Evolutionary conservation across 64 coral and sea anemone genomes (phyloP), one percentile per base, ranked within the genome.

Genomic region (Platygyra sinensis): DNA sequence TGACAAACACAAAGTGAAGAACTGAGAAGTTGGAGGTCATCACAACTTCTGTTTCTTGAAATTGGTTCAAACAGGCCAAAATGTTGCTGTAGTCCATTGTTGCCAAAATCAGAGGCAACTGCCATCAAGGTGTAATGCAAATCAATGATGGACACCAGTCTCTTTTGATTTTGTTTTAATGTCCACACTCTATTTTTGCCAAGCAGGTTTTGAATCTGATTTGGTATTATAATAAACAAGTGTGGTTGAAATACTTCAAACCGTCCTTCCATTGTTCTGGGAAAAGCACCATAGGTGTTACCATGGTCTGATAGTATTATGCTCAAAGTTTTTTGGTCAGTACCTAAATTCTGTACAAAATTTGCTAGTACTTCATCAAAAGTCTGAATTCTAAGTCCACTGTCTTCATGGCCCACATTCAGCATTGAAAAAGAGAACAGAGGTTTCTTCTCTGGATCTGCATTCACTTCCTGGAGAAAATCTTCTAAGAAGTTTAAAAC

Each of bases 291-390:
- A 77, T 94, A 94, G 1, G 88, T 94, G 36, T 94, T 94, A 11
- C 93, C 93, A 74, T 94, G 93, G 77, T 94, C 93, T 61, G 93
- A 89, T 31, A 90, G 88, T 57, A 94, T 73, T n/a, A 94, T 73
- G 14, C 88, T 94, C 5, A 94, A 62, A 25, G 93, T 94, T 24
- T 94, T 94, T 52, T 72, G 79, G 30, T 79, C 49, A 65, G 50
- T 15, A 30, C 81, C 80, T 20, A 94, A 16, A 22, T 22, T 87
- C 7, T 86, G 51, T 3, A 94, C 82, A 72, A 89, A 90, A 19
- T 75, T 52, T 30, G 65, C 25, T 4, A 94, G 75, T 19, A 75
- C 25, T 79, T 71, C 13, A 60, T 94, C 93, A 31, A 90, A 52
- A 27, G 88, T 90, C 63, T 94, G 93, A 27, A 90, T 89, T 50